These are phyloP conservation scores for Scaptomyza parva DNA, from an alignment of 2,888 invertebrate species.

Conservation along the genomic window DNA sequence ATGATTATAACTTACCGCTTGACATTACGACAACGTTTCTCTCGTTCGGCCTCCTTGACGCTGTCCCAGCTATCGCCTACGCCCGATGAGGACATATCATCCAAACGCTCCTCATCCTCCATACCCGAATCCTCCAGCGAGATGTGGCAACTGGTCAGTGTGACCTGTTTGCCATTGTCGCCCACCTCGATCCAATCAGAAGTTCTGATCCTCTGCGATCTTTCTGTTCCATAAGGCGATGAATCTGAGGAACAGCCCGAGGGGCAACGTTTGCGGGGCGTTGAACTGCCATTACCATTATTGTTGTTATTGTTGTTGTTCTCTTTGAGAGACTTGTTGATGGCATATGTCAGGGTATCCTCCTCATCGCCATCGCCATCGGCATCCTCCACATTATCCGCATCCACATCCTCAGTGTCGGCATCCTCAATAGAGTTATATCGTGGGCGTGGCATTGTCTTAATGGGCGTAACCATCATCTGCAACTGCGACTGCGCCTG, in stretches of 20 bases:
- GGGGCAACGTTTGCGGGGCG: conserved; percentile 82
- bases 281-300: conserved; percentile 51
- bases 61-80: conserved; percentile 85
- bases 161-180: conserved; percentile 86
- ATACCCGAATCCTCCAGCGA: conserved; percentile 86
- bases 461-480: conserved; percentile 41
- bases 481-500: conserved; percentile 43
- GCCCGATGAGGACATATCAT: conserved; percentile 84
- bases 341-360: conserved; percentile 68
- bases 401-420: conserved; percentile 79
- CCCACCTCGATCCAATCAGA: conserved; percentile 87
- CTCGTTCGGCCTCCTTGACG: conserved; percentile 82
- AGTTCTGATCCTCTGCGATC: conserved; percentile 84
- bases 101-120: conserved; percentile 85
- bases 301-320: conserved; percentile 18
- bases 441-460: conserved; percentile 61
- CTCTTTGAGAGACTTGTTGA: conserved; percentile 71
- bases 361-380: conserved; percentile 74
- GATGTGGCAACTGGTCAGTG: conserved; percentile 87
- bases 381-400: conserved; percentile 80
- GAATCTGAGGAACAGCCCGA: conserved; percentile 85
- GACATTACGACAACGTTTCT: conserved; percentile 78
- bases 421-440: conserved; percentile 75
- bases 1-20: conserved; percentile 75
- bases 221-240: conserved; percentile 84